phyloP scores from a whole-genome alignment of 2,888 invertebrate species.

The Emmelina monodactyla region DNA sequence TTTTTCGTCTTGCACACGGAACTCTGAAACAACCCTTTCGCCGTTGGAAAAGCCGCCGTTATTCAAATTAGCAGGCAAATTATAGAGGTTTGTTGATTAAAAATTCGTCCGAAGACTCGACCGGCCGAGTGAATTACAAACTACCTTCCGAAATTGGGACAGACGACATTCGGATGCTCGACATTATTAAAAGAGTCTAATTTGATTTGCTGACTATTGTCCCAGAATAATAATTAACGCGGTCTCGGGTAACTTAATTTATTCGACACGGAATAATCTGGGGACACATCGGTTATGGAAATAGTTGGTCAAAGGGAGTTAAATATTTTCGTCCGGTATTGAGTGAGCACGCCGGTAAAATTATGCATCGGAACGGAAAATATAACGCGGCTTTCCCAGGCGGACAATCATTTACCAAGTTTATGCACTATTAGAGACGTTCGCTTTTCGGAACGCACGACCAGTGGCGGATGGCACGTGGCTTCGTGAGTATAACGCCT shows the following conservation, averaged over 20 bases:
- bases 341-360: not conserved
- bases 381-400: not conserved
- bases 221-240: too few species aligned
- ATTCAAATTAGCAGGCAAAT: slow-evolving; percentile 42
- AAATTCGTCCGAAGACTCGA: slow-evolving; percentile 31
- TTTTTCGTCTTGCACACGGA: slow-evolving; percentile 22
- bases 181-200: slow-evolving; percentile 21
- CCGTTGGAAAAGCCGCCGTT: slow-evolving; percentile 21
- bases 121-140: slow-evolving; percentile 25
- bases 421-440: not conserved
- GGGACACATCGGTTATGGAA: not conserved
- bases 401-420: not conserved
- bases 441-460: not conserved
- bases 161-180: slow-evolving; percentile 22
- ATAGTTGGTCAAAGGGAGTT: not conserved
- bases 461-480: not conserved
- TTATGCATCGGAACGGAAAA: not conserved
- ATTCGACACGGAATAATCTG: not conserved
- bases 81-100: slow-evolving; percentile 35
- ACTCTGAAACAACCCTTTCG: slow-evolving; percentile 28
- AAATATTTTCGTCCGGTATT: too few species aligned
- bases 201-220: slow-evolving; percentile 12
- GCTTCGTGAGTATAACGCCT: too few species aligned
- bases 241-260: not conserved
- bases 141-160: slow-evolving; percentile 23